phyloP scores from a whole-genome alignment of 2,797 vertebrate species.

The Hapalemur alaotrensis region DNA sequence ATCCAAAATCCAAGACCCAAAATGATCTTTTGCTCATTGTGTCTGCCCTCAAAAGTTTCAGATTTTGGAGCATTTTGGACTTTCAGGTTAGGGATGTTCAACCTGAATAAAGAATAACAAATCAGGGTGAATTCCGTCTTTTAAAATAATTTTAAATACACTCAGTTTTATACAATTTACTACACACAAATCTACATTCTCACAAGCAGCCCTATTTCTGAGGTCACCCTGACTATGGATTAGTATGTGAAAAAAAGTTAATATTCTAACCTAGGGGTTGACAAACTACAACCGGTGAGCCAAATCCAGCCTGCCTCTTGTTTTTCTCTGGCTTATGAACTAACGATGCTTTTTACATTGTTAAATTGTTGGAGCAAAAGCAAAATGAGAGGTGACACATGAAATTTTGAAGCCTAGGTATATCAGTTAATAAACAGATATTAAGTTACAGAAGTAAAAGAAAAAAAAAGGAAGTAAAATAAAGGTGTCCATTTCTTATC shows the following conservation, averaged over 20 bases:
- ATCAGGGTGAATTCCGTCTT: neutral
- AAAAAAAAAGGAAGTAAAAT: neutral
- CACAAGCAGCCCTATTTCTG: neutral
- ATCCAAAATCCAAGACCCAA: neutral
- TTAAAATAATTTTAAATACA: neutral
- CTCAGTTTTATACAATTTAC: neutral
- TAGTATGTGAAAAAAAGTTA: neutral
- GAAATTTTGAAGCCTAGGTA: neutral
- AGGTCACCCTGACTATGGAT: neutral
- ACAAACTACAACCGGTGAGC: neutral
- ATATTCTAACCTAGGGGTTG: neutral
- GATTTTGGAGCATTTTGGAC: neutral
- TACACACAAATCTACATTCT: neutral
- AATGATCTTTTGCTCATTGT: neutral
- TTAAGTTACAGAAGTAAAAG: neutral
- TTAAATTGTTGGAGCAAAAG: neutral
- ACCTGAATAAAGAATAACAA: neutral
- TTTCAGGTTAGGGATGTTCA: neutral
- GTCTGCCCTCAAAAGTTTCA: neutral
- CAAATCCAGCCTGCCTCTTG: neutral
- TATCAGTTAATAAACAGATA: no score
- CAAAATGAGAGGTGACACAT: neutral
- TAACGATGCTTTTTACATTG: neutral
- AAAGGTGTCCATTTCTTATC: accelerated
- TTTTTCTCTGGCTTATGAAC: accelerated